phyloP scores from a whole-genome alignment of 2,113 vertebrate genomes.

The cat (Felis catus) region F.catus_Fca126_mat1.0 CM031414.1:80362501-80363000 shows the following conservation, averaged over 20 bases:
- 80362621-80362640: not conserved
- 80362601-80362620: not conserved
- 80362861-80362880: too few species aligned
- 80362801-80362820: too few species aligned
- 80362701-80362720: not conserved
- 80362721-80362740: not conserved
- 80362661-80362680: not conserved
- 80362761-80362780: too few species aligned
- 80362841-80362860: too few species aligned
- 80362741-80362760: too few species aligned
- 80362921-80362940: constrained; percentile 5
- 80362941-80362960: not conserved
- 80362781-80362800: too few species aligned
- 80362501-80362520: not conserved
- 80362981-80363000: constrained; percentile 30
- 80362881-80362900: too few species aligned
- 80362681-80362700: constrained; percentile 42
- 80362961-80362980: constrained; percentile 28
- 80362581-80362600: constrained; percentile 17
- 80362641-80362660: not conserved
- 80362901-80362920: too few species aligned
- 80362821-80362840: too few species aligned
- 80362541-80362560: constrained; percentile 37
- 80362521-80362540: not conserved
- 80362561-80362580: constrained; percentile 31